Conservation (phyloP, 2,113 vertebrate genomes). For the Copsychus sechellarum region DNA sequence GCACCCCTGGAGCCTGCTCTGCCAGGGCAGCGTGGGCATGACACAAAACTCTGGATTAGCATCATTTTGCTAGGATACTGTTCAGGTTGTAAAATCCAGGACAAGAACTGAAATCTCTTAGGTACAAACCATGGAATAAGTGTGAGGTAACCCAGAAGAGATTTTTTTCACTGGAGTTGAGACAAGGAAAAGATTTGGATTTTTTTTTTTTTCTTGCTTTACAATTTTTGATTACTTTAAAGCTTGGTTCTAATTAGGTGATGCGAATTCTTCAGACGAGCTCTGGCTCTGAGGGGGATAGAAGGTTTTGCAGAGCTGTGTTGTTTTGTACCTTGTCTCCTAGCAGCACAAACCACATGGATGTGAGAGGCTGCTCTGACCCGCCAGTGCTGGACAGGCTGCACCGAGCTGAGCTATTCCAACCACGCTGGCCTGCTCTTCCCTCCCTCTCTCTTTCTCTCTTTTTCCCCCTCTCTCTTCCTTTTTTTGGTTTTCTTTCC, state of each 20-base stretch:
- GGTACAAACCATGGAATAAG: neutral
- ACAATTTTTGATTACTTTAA: neutral
- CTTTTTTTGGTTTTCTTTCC: neutral
- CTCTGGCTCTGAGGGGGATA: slow-evolving; percentile 28
- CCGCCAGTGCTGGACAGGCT: slow-evolving; percentile 22
- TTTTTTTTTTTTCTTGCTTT: neutral
- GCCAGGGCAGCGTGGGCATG: neutral
- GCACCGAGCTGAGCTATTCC: slow-evolving; percentile 20
- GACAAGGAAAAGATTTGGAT: neutral
- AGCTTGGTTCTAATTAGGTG: slow-evolving; percentile 60
- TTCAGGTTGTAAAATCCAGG: neutral
- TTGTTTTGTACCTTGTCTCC: slow-evolving; percentile 71
- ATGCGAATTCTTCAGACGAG: slow-evolving; percentile 46
- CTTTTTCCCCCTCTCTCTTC: neutral
- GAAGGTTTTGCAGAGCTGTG: slow-evolving; percentile 45
- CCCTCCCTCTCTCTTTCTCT: neutral
- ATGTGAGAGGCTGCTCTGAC: slow-evolving; percentile 45
- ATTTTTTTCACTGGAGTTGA: neutral
- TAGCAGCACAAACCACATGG: slow-evolving; percentile 60
- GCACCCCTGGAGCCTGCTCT: neutral
- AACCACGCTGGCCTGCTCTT: neutral
- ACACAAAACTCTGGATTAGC: neutral
- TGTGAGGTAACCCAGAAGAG: neutral
- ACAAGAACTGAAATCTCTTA: neutral
- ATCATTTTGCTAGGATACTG: neutral